These are phyloP conservation scores for Suricata suricatta DNA, from an alignment of 2,113 vertebrate genomes.

Conservation along the genomic window DNA sequence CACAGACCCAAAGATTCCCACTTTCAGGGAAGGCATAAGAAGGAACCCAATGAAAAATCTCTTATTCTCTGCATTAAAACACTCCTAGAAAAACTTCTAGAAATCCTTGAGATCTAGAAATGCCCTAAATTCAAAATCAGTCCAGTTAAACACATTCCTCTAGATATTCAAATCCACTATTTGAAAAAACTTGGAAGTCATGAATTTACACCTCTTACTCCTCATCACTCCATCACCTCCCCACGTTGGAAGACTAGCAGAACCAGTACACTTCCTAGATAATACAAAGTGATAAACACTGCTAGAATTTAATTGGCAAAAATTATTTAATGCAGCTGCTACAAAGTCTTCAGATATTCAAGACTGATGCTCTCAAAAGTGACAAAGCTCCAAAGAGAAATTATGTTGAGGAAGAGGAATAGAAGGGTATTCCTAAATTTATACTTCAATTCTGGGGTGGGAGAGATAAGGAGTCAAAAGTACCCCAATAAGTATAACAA, in stretches of 20 bases:
- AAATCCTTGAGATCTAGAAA: slow-evolving; percentile 18
- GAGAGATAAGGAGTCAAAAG: neutral
- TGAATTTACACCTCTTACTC: neutral
- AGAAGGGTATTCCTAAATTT: slow-evolving; percentile 25
- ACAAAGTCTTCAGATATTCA: slow-evolving; percentile 26
- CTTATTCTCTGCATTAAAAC: slow-evolving; percentile 50
- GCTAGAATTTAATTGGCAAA: slow-evolving; percentile 36
- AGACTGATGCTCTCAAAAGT: slow-evolving; percentile 10
- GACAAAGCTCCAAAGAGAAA: slow-evolving; percentile 22
- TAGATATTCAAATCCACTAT: neutral
- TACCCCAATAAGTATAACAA: slow-evolving; percentile 3
- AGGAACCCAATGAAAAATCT: neutral
- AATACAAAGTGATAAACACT: slow-evolving; percentile 3
- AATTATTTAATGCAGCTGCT: slow-evolving; percentile 8
- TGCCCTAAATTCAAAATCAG: slow-evolving; percentile 28
- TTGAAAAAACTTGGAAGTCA: slow-evolving; percentile 8
- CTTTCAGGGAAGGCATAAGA: slow-evolving; percentile 7
- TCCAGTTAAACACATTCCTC: slow-evolving; percentile 8
- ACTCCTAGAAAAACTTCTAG: neutral
- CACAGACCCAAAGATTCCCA: neutral
- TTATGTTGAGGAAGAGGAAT: neutral
- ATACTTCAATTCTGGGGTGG: neutral
- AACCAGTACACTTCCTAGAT: slow-evolving; percentile 19
- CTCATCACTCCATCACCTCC: neutral
- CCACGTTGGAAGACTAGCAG: slow-evolving; percentile 14